Percentiles rank a stretch among this genome's conserved stretches.
Evolutionary conservation across 2,113 vertebrate genomes (phyloP).

Genomic region (Phodopus roborovskii): DNA sequence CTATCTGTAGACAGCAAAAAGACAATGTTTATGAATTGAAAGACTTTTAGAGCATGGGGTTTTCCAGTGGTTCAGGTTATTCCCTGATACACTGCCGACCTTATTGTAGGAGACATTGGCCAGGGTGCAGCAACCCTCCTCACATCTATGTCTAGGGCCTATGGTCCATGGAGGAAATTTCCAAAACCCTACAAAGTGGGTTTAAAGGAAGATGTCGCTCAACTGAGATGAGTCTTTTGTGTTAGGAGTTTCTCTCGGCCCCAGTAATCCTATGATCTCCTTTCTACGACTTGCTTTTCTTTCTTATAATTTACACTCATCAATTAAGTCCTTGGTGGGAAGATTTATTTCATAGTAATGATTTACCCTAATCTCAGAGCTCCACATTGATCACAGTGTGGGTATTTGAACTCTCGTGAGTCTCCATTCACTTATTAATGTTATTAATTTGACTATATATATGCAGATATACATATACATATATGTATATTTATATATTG

Average conservation of each 20-base stretch:
- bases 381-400: not conserved
- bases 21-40: not conserved
- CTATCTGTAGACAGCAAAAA: not conserved
- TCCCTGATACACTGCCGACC: not conserved
- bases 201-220: not conserved
- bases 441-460: conserved; percentile 24
- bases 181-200: not conserved
- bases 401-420: not conserved
- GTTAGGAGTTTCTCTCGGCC: not conserved
- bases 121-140: not conserved
- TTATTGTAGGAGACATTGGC: conserved; percentile 35
- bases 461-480: too few species aligned
- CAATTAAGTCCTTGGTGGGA: not conserved
- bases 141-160: not conserved
- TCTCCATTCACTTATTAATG: conserved; percentile 9
- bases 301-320: not conserved
- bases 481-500: not conserved
- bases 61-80: not conserved
- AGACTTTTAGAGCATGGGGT: not conserved
- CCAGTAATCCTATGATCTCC: not conserved
- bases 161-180: not conserved
- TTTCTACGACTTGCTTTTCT: not conserved
- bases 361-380: not conserved
- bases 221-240: not conserved
- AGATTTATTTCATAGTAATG: not conserved